Percentiles rank a stretch among this genome's conserved stretches.
These are phyloP conservation scores for Allacma fusca DNA, from an alignment of 2,888 invertebrate genomes.

Conservation along the genomic window DNA sequence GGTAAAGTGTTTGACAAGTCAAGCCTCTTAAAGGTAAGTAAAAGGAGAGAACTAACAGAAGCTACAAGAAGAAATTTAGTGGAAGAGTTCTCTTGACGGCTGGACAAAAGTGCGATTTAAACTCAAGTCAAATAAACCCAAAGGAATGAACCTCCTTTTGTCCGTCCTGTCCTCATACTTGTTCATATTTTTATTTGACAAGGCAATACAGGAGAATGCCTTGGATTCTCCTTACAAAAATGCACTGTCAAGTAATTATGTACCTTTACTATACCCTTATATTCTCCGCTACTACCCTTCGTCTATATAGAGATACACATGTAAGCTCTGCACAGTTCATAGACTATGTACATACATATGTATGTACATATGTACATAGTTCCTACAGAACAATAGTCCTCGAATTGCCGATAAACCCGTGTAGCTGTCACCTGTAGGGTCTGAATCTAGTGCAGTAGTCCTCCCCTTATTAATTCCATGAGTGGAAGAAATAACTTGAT, in stretches of 20 bases:
- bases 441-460: too few species aligned
- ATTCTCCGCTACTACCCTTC: not conserved
- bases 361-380: too few species aligned
- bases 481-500: too few species aligned
- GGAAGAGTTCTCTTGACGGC: conserved; percentile 30
- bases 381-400: too few species aligned
- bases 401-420: too few species aligned
- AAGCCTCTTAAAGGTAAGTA: conserved; percentile 17
- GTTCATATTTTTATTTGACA: conserved; percentile 30
- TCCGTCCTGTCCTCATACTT: conserved; percentile 5
- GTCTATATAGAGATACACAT: too few species aligned
- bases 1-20: conserved; percentile 31
- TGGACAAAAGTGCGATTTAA: conserved; percentile 33
- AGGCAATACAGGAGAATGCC: conserved; percentile 1
- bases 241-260: not conserved
- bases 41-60: not conserved
- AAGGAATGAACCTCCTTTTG: conserved; percentile 14
- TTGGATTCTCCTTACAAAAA: not conserved
- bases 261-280: not conserved
- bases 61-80: conserved; percentile 16
- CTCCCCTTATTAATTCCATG: too few species aligned
- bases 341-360: too few species aligned
- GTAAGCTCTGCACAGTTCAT: too few species aligned
- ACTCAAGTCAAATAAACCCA: conserved; percentile 26
- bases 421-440: too few species aligned